Base-by-base conservation (phyloP, 2,888 invertebrate species). In the Archips xylosteana region DNA sequence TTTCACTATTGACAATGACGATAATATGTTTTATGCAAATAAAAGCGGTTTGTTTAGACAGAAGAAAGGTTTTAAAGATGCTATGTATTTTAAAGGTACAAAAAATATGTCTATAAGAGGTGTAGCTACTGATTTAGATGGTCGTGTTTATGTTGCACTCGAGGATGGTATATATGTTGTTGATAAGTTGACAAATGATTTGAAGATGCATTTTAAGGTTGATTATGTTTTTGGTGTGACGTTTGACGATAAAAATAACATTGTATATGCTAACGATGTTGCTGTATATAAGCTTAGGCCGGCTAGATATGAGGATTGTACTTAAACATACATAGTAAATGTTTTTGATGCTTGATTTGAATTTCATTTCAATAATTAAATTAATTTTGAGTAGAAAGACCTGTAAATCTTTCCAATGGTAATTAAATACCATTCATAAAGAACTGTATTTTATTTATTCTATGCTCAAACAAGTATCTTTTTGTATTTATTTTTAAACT, bases 171-270 rank as follows among this genome's bases (percentile, higher is more conserved):
- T 93, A 59, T 92, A 87, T 66, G 78, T 76, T 59, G 78, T 87
- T 3, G 83, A 85, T 67, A 90, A 87, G 77, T 63, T 75, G 0
- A 78, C 74, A 0, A 74, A 60, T 5, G 71, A 73, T 60, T 72
- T 92, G 23, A 83, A 86, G 13, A 87, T 85, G 75, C 68, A 88
- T 8, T 45, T 86, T 0, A 81, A 83, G 4, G 66, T 91, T 2
- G 80, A 87, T 6, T 89, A 91, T 71, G 85, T 83, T 0, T 92
- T 89, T 74, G 92, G 92, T 8, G 72, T 91, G n/a, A 85, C 91
- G 1, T 92, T 92, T 78, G 92, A 92, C 77, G 86, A 80, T 66
- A 82, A 86, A 39, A 90, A 92, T 77, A 87, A 90, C 77, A 83
- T 92, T 6, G 81, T 93, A 15, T 92, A 91, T 68, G 80, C 90